phyloP scores from a whole-genome alignment of 1,140 invertebrate genomes.

The Drosophila virilis region DNA sequence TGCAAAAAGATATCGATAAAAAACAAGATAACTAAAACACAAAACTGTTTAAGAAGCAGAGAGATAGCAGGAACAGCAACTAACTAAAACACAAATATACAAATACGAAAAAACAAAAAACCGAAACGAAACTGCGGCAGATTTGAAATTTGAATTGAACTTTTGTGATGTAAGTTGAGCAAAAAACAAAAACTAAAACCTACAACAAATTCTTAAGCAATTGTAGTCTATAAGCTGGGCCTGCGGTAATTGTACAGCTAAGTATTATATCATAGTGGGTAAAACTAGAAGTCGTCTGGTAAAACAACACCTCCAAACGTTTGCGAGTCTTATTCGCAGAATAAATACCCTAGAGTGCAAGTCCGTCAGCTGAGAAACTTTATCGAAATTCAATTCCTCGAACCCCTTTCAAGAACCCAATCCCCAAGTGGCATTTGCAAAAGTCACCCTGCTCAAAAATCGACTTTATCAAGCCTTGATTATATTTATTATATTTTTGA shows the following conservation, averaged over 20 bases:
- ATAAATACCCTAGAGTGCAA: no score
- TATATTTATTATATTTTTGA: no score
- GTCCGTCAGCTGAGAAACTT: no score
- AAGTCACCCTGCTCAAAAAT: no score
- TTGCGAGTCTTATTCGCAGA: no score
- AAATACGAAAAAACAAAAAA: constrained; percentile 19
- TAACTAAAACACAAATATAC: neutral
- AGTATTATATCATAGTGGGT: neutral
- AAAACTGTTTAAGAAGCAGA: constrained; percentile 26
- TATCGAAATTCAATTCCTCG: no score
- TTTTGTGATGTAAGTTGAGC: constrained; percentile 70
- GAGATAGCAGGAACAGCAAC: constrained; percentile 36
- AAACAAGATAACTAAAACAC: constrained; percentile 11
- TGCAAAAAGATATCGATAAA: constrained; percentile 31
- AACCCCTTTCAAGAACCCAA: no score
- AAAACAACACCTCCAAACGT: no score
- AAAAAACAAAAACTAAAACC: constrained; percentile 20
- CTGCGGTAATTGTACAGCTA: neutral
- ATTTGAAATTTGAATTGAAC: constrained; percentile 63
- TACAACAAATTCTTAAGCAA: constrained; percentile 20
- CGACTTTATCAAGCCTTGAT: no score
- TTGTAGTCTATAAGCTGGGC: constrained; percentile 6
- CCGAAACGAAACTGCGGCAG: constrained; percentile 51
- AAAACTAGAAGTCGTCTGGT: no score
- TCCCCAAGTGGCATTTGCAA: no score